Conservation (phyloP, 2,113 vertebrate species). For the Phainopepla nitens region DNA sequence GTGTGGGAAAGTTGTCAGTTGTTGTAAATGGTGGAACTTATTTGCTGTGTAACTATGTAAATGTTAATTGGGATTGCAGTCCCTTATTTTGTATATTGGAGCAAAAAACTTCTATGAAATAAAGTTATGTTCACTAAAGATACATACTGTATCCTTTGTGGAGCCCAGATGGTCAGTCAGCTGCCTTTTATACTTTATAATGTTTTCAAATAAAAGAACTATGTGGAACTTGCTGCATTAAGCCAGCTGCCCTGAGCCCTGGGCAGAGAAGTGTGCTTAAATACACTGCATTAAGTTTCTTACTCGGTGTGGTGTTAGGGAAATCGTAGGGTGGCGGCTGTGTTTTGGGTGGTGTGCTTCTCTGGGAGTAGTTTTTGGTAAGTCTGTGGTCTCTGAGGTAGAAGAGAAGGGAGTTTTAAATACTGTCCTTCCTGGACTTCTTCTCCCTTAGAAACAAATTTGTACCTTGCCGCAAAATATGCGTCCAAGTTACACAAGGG, state of each 20-base stretch:
- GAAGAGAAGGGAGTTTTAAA: background rate
- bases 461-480: background rate
- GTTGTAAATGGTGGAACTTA: slow-evolving; percentile 60
- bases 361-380: background rate
- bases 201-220: background rate
- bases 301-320: background rate
- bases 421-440: background rate
- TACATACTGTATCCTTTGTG: slow-evolving; percentile 58
- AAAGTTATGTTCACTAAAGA: slow-evolving; percentile 80
- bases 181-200: background rate
- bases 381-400: background rate
- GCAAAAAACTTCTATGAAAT: slow-evolving; percentile 87
- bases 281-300: too few relatives aligned
- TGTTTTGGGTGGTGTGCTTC: background rate
- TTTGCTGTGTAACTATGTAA: slow-evolving; percentile 68
- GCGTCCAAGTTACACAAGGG: fast-evolving
- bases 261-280: background rate
- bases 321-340: fast-evolving
- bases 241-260: background rate
- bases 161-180: background rate
- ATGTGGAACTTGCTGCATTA: background rate
- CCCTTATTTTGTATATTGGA: slow-evolving; percentile 77
- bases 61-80: slow-evolving; percentile 64
- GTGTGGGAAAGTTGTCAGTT: background rate
- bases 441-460: background rate